Base-by-base conservation (phyloP, 2,888 invertebrate genomes). In the Poecilobothrus nobilitatus region DNA sequence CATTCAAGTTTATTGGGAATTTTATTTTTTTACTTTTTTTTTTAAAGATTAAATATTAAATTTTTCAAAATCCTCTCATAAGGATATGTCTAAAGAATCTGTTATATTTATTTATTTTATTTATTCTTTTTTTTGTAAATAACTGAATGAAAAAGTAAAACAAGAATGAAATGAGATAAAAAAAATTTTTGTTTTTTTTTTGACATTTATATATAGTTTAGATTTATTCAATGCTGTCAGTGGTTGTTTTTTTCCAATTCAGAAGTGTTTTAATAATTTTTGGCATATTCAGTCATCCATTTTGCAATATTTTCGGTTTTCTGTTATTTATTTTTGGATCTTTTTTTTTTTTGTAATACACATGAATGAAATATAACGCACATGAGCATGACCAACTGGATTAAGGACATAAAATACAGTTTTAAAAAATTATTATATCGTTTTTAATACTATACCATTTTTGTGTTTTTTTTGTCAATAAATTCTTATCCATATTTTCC, bases 211-310 rank as follows among this genome's bases (percentile, higher is more conserved):
- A 2, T 37, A 37, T 37, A n/a, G n/a, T 37, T 37, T 12, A 8
- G 37, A 37, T 37, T 37, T 37, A 37, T 37, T 37, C 12, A 10
- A 8, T 37, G 8, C 12, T 37, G 8, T 37, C 12, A 10, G 37
- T 53, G 27, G 27, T 18, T 53, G 18, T 53, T 53, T 53, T 53
- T 53, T 53, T 18, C 18, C 53, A 53, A 15, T 27, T 18, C 53
- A 18, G 18, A 53, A 53, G 15, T 18, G 53, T 53, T 53, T 27
- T 53, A 53, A 53, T 53, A 53, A 53, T 53, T 53, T 53, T 53
- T 53, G 53, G 53, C 53, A 53, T 53, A 53, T 53, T 18, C 53
- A 53, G 53, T 53, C 53, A 53, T 53, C 53, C 53, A 53, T 53
- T 53, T 53, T 15, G 53, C 3, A 12, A 18, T 53, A 8, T 37